Conservation (phyloP, 2,113 vertebrate species). For the Sebastes schlegelii region DNA sequence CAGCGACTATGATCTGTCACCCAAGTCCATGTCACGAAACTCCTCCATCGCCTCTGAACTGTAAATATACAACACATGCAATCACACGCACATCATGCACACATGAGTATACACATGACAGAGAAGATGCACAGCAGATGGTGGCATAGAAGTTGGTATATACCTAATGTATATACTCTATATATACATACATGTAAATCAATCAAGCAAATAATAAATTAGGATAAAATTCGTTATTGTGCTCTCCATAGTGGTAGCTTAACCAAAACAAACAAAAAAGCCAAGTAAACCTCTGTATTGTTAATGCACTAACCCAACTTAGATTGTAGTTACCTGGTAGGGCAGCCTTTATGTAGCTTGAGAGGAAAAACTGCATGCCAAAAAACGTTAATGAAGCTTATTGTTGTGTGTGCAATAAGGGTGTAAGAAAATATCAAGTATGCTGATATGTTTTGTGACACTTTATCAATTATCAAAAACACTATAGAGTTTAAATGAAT, state of each 20-base stretch:
- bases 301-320: background rate
- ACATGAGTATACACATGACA: background rate
- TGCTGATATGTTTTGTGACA: no score
- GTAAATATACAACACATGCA: constrained; percentile 81
- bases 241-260: background rate
- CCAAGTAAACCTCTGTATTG: background rate
- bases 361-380: background rate
- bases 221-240: background rate
- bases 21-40: constrained; percentile 98
- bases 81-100: background rate
- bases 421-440: no score
- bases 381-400: no score
- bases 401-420: no score
- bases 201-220: background rate
- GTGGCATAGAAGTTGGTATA: background rate
- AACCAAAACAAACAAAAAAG: background rate
- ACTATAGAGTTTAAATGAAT: no score
- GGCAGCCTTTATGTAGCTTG: background rate
- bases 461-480: no score
- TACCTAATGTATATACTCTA: background rate
- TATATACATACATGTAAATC: background rate
- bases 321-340: background rate
- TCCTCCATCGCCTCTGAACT: constrained; percentile 97
- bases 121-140: background rate
- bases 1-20: constrained; percentile 98